Conservation (phyloP, 2,113 vertebrate genomes). For the human region DNA sequence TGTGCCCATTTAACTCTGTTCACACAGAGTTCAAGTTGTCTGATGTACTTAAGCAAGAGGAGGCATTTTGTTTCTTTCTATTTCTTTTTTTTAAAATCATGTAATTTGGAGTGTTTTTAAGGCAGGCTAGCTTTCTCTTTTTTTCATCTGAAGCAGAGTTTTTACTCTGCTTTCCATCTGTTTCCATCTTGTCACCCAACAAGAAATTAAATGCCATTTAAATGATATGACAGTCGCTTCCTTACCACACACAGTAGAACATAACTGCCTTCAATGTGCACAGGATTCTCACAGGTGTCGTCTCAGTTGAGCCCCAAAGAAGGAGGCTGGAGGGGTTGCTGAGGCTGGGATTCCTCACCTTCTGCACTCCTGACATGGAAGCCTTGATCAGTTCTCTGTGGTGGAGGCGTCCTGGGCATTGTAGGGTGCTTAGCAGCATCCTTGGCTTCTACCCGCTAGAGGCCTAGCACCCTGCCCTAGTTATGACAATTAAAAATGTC, state of each 20-base stretch:
- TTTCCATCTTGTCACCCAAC: background rate
- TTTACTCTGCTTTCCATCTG: background rate
- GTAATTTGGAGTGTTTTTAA: background rate
- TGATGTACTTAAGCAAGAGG: background rate
- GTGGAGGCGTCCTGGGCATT: fast-evolving
- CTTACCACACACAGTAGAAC: background rate
- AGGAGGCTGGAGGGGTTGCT: fast-evolving
- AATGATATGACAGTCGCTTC: background rate
- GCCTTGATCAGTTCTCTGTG: background rate
- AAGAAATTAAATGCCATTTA: background rate
- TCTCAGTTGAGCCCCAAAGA: fast-evolving
- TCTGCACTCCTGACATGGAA: fast-evolving
- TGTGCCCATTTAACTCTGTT: background rate
- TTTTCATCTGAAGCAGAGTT: background rate
- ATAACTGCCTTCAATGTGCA: fast-evolving
- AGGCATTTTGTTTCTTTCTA: background rate
- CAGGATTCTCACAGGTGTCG: fast-evolving
- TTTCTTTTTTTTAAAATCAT: background rate
- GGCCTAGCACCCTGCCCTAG: background rate
- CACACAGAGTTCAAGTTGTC: constrained; percentile 18
- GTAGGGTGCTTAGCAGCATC: too few relatives aligned
- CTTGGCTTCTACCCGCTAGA: background rate
- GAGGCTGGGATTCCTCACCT: background rate
- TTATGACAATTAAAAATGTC: background rate
- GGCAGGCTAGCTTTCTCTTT: background rate